Conservation (phyloP, 2,113 vertebrate species). For the Etheostoma spectabile region DNA sequence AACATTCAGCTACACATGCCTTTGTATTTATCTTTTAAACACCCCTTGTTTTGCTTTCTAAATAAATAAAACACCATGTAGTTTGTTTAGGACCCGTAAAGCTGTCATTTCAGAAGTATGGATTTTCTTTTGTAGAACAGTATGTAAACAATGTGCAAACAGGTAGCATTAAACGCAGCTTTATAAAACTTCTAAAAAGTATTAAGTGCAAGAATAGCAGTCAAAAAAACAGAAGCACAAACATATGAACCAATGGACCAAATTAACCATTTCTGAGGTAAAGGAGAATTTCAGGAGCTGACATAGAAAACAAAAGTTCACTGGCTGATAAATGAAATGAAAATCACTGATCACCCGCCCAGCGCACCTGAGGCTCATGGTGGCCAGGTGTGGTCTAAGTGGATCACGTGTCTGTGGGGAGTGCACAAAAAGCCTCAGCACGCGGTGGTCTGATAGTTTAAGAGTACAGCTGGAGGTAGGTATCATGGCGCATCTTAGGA, state of each 20-base stretch:
- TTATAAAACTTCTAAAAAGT: background rate
- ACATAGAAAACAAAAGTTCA: background rate
- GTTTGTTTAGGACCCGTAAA: no score
- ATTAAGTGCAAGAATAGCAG: no score
- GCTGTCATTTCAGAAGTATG: no score
- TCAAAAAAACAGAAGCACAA: background rate
- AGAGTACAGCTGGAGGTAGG: conserved; percentile 40
- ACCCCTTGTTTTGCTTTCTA: no score
- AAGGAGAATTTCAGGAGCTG: background rate
- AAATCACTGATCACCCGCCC: conserved; percentile 1
- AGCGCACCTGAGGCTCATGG: conserved; percentile 33
- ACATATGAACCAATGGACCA: background rate
- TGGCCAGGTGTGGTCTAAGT: background rate
- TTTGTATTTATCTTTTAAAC: no score
- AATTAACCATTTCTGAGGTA: background rate
- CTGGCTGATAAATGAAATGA: background rate
- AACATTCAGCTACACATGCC: no score
- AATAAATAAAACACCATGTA: no score
- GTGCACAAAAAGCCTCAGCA: conserved; percentile 44
- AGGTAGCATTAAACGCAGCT: background rate
- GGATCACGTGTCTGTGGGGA: background rate
- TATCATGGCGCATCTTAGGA: background rate
- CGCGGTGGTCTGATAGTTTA: background rate
- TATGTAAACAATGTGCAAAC: no score
- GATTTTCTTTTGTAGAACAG: no score